These are phyloP conservation scores for Galaxias olidus DNA, from an alignment of 2,797 vertebrate species.

Conservation along the genomic window DNA sequence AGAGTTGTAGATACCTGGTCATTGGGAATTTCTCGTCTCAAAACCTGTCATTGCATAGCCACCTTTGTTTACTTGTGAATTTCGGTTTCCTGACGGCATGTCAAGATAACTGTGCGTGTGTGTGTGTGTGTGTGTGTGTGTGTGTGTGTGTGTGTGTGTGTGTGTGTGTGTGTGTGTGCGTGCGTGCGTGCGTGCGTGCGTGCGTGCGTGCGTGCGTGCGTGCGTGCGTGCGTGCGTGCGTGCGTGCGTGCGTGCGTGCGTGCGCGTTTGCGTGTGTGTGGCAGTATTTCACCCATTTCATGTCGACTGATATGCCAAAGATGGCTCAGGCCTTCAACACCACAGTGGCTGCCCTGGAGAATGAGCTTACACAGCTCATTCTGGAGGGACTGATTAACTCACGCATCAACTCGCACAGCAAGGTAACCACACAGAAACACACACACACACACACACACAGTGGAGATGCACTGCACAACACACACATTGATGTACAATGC, in stretches of 20 bases:
- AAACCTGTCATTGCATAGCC: too few species aligned
- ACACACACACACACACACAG: neutral
- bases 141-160: neutral
- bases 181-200: too few species aligned
- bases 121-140: slow-evolving; percentile 4
- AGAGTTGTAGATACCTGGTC: too few species aligned
- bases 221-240: neutral
- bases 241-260: neutral
- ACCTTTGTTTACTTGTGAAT: too few species aligned
- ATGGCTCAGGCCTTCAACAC: slow-evolving; percentile 98
- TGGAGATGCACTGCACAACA: too few species aligned
- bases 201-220: neutral
- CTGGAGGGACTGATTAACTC: slow-evolving; percentile 96
- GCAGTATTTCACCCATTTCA: slow-evolving; percentile 95
- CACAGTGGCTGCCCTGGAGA: slow-evolving; percentile 92
- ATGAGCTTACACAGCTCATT: slow-evolving; percentile 96
- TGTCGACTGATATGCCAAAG: slow-evolving; percentile 98
- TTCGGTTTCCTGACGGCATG: too few species aligned
- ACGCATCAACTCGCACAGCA: slow-evolving; percentile 88
- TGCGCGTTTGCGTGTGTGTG: neutral
- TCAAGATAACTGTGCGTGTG: too few species aligned
- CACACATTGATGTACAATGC: neutral
- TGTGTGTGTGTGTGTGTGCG: too few species aligned
- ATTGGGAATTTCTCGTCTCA: too few species aligned
- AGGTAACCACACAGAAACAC: slow-evolving; percentile 42